Percentiles rank a stretch among this genome's conserved stretches.
Evolutionary conservation across 2,888 invertebrate species (phyloP).

Genomic region (Enoplolaimus lenunculus): DNA sequence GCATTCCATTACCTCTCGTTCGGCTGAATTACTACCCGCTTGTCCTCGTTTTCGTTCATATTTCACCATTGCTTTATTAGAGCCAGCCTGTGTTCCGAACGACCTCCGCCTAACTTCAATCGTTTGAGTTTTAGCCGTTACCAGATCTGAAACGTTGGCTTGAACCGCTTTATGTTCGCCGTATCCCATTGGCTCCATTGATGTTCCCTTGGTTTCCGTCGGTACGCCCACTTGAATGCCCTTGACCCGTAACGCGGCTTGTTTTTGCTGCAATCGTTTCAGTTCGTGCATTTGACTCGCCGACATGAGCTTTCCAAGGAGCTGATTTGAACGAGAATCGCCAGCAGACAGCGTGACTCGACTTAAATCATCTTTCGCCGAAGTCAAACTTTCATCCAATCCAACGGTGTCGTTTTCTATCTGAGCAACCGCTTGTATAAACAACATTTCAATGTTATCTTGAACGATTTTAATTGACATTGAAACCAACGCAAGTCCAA

Average conservation of each 20-base stretch:
- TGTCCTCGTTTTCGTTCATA: too few relatives aligned
- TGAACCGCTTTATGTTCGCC: too few relatives aligned
- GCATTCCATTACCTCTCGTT: too few relatives aligned
- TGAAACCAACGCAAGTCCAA: slow-evolving; percentile 11
- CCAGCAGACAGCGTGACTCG: too few relatives aligned
- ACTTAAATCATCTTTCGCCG: neutral
- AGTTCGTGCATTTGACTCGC: neutral
- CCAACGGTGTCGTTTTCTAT: neutral
- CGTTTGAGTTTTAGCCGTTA: too few relatives aligned
- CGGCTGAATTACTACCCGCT: too few relatives aligned
- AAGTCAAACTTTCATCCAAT: neutral
- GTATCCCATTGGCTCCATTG: too few relatives aligned
- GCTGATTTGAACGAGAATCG: neutral
- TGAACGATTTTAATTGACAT: slow-evolving; percentile 17
- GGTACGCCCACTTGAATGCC: neutral
- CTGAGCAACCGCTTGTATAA: slow-evolving; percentile 7
- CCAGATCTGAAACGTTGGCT: too few relatives aligned
- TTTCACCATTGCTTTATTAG: too few relatives aligned
- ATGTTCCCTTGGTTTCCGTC: neutral
- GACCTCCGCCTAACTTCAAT: too few relatives aligned
- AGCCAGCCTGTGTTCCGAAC: too few relatives aligned
- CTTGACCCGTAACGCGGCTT: neutral
- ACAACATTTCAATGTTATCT: slow-evolving; percentile 17
- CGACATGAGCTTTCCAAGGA: neutral
- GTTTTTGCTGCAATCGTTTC: neutral